Percentiles rank a stretch among this genome's conserved stretches.
These are phyloP conservation scores for Drosophila acutilabella DNA, from an alignment of 2,888 invertebrate genomes.

Conservation along the genomic window DNA sequence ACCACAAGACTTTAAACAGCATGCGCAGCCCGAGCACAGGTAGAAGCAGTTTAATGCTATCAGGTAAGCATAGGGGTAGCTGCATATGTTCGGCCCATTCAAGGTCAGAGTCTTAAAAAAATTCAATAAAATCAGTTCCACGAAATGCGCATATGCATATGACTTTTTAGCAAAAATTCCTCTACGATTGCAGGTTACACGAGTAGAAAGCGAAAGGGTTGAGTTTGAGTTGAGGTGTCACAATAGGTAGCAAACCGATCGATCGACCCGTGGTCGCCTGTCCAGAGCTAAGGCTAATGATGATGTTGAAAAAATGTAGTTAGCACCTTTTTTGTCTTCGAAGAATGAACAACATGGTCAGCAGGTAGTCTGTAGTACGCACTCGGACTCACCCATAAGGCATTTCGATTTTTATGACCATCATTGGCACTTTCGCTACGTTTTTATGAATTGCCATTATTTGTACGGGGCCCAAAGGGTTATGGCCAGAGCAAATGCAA, in stretches of 20 bases:
- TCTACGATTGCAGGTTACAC: conserved; percentile 34
- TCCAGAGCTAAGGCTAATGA: conserved; percentile 55
- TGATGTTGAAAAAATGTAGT: conserved; percentile 64
- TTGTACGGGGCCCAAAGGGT: conserved; percentile 56
- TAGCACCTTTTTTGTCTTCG: conserved; percentile 80
- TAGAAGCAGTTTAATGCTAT: neutral
- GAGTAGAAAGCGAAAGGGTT: conserved; percentile 50
- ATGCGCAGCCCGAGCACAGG: conserved; percentile 25
- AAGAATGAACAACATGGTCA: conserved; percentile 49
- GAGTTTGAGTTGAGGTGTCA: conserved; percentile 20
- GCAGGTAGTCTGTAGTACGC: too few species aligned
- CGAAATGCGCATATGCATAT: conserved; percentile 52
- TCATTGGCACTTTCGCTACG: conserved; percentile 62
- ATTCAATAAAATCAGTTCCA: conserved; percentile 51
- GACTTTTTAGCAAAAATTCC: conserved; percentile 72
- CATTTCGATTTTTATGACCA: conserved; percentile 47
- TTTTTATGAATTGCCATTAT: conserved; percentile 66
- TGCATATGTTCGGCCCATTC: conserved; percentile 33
- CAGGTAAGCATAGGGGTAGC: conserved; percentile 28
- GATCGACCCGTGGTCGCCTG: conserved; percentile 25
- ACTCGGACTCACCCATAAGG: neutral
- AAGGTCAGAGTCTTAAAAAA: conserved; percentile 51
- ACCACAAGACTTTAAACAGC: conserved; percentile 77
- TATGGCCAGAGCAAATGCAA: conserved; percentile 42
- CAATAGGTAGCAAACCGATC: conserved; percentile 24